A percentile compares a stretch with the other conserved stretches of the same genome.
Evolutionary conservation across 2,797 vertebrate genomes (phyloP).

Genomic region (Pipistrellus nathusii): DNA sequence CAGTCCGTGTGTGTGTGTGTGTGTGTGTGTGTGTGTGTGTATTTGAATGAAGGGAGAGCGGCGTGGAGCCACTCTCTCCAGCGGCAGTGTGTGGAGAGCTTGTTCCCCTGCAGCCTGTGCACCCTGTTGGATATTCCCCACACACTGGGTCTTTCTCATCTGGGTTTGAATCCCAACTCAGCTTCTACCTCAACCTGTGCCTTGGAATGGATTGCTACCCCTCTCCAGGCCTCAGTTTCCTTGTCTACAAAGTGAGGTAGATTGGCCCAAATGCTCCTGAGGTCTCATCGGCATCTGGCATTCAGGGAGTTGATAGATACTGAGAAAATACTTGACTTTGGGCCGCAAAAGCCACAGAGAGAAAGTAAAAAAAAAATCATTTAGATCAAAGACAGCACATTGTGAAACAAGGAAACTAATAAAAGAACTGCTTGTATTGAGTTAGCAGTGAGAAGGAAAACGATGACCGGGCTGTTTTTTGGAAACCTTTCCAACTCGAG

Average conservation of each 20-base stretch:
- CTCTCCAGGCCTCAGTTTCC: neutral
- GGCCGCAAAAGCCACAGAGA: neutral
- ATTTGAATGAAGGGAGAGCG: conserved; percentile 4
- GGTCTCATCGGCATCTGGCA: neutral
- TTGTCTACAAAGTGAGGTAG: neutral
- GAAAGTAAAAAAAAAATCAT: conserved; percentile 4
- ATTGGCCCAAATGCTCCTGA: neutral
- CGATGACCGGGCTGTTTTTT: conserved; percentile 64
- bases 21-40: neutral
- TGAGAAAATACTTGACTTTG: neutral
- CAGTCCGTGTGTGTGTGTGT: neutral
- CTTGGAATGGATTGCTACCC: neutral
- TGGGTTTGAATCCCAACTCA: neutral
- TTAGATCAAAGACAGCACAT: conserved; percentile 50
- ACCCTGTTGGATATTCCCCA: neutral
- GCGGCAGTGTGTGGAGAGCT: neutral
- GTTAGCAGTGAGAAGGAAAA: conserved; percentile 67
- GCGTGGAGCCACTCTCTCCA: neutral
- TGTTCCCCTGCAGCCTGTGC: no score
- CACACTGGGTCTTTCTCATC: neutral
- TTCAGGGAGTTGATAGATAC: neutral
- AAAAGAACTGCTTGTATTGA: conserved; percentile 71
- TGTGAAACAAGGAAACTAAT: conserved; percentile 67
- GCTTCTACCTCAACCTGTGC: neutral
- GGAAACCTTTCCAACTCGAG: conserved; percentile 61